Percentiles rank a stretch among this genome's conserved stretches.
Conservation (phyloP, 2,888 invertebrate genomes). For the Drosophila fulvimacula region DNA sequence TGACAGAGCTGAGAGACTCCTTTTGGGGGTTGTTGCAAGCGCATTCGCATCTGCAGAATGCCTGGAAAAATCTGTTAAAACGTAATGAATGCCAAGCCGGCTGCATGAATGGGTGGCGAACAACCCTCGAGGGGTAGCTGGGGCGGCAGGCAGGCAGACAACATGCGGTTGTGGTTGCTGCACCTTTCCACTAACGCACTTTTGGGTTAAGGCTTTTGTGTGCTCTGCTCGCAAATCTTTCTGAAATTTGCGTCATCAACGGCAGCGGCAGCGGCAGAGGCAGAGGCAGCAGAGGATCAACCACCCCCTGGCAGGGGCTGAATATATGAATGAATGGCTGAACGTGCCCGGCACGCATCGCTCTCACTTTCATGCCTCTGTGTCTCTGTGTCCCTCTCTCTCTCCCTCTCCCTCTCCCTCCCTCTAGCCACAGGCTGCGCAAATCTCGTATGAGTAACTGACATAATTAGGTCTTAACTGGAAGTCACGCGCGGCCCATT, state of each 20-base stretch:
- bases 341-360: conserved; percentile 79
- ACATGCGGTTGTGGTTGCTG: conserved; percentile 42
- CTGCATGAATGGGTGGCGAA: conserved; percentile 48
- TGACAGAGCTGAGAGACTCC: conserved; percentile 57
- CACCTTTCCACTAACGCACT: conserved; percentile 41
- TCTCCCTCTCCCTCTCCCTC: neutral
- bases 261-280: conserved; percentile 18
- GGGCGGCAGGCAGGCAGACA: conserved; percentile 1
- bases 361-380: conserved; percentile 40
- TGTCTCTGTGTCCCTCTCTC: neutral
- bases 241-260: conserved; percentile 75
- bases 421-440: conserved; percentile 22
- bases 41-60: conserved; percentile 78
- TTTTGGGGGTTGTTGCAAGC: conserved; percentile 55
- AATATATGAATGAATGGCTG: conserved; percentile 25
- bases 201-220: conserved; percentile 5
- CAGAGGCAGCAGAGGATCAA: conserved; percentile 15
- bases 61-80: conserved; percentile 72
- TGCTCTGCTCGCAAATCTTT: conserved; percentile 68
- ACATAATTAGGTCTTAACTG: conserved; percentile 81
- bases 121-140: conserved; percentile 32
- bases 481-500: conserved; percentile 79
- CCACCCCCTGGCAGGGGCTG: conserved; percentile 27
- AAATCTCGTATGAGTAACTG: conserved; percentile 76
- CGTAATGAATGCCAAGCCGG: conserved; percentile 60